These are phyloP conservation scores for Panthera tigris DNA, from an alignment of 2,113 vertebrate species.

Conservation along the genomic window DNA sequence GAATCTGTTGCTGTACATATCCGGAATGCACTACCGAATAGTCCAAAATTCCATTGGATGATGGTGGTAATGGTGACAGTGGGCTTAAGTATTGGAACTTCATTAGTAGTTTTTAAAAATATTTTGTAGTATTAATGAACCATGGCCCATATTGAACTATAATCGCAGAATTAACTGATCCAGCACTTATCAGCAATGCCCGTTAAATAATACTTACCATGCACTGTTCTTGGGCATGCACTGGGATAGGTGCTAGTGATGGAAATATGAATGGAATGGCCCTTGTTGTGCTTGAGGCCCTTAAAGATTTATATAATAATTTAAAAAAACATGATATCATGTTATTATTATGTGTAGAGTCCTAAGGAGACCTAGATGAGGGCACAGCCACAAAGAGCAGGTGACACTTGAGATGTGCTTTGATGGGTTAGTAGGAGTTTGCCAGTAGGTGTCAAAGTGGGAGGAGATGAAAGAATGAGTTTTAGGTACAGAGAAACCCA, in stretches of 20 bases:
- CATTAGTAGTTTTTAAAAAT: neutral
- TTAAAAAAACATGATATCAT: neutral
- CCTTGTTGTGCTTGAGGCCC: neutral
- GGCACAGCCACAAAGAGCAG: neutral
- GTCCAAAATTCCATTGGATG: neutral
- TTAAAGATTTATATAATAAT: neutral
- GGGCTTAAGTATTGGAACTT: neutral
- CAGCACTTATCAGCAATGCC: neutral
- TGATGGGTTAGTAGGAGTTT: neutral
- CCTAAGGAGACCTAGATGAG: neutral
- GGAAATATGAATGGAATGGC: neutral
- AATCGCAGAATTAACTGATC: neutral
- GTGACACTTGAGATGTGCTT: neutral
- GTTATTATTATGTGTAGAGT: neutral
- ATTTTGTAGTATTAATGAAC: constrained; percentile 13
- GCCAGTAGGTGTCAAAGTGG: neutral
- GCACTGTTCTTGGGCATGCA: neutral
- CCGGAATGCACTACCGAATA: neutral
- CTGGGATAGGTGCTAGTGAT: neutral
- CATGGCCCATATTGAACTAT: neutral
- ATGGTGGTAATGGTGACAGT: too few relatives aligned
- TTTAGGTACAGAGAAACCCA: neutral
- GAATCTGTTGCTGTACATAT: neutral
- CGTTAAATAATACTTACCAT: neutral
- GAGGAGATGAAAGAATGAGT: neutral